A percentile compares a stretch with the other conserved stretches of the same genome.
phyloP scores from a whole-genome alignment of 2,113 vertebrate genomes.

The Heterotilapia buettikoferi region DNA sequence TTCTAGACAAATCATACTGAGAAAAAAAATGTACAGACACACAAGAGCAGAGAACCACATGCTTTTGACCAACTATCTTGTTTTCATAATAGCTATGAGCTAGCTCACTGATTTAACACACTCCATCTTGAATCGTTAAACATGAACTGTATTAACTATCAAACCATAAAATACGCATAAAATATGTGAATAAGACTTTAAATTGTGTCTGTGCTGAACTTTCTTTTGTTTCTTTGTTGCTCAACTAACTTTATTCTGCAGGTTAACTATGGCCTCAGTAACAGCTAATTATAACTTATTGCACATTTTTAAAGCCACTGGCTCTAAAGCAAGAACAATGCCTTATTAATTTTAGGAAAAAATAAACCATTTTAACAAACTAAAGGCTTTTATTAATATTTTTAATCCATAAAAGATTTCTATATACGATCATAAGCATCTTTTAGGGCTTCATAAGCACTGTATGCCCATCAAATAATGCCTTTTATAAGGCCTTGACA shows the following conservation, averaged over 20 bases:
- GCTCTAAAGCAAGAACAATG: not conserved
- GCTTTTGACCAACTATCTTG: not conserved
- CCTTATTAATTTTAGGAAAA: accelerated
- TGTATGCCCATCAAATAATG: not conserved
- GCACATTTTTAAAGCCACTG: not conserved
- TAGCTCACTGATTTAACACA: not conserved
- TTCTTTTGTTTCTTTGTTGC: not conserved
- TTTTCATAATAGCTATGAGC: not conserved
- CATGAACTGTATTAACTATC: not conserved
- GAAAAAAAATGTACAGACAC: not conserved
- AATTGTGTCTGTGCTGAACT: not conserved
- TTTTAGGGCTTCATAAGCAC: not conserved
- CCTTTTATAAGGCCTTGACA: not conserved
- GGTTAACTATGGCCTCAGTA: not conserved
- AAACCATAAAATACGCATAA: not conserved
- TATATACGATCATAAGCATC: not conserved
- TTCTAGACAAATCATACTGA: accelerated
- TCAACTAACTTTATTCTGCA: not conserved
- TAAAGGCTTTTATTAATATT: not conserved
- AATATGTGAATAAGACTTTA: not conserved
- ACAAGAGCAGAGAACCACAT: accelerated
- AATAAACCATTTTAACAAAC: not conserved
- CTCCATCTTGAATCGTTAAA: not conserved
- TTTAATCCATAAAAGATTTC: not conserved
- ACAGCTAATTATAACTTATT: not conserved